Evolutionary conservation across 1,140 invertebrate species (phyloP).

Genomic region (Drosophila kanapiae): DNA sequence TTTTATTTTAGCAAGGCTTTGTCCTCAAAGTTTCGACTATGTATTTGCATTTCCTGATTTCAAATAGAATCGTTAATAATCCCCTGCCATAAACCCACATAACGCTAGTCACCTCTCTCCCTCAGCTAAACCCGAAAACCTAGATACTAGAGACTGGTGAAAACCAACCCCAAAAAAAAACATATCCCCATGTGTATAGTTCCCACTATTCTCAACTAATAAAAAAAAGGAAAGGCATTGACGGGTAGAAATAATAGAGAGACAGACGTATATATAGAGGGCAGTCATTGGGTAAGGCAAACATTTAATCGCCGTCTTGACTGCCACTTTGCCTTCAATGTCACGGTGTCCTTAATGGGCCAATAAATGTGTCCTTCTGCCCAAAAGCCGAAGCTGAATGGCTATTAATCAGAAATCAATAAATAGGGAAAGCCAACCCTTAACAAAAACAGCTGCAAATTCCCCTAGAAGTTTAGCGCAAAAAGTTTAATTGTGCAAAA

Average conservation of each 20-base stretch:
- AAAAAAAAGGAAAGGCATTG: background rate
- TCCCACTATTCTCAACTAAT: constrained; percentile 7
- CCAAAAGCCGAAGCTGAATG: constrained; percentile 3
- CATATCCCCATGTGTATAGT: background rate
- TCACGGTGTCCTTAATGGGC: constrained; percentile 53
- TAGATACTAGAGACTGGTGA: constrained; percentile 1
- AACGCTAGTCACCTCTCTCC: background rate
- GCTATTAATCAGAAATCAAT: constrained; percentile 60
- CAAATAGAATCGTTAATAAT: background rate
- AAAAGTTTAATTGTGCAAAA: constrained; percentile 53
- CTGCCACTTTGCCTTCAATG: constrained; percentile 51
- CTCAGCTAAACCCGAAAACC: background rate
- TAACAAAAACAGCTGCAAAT: constrained; percentile 12
- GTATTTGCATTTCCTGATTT: too few relatives aligned
- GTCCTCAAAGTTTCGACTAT: too few relatives aligned
- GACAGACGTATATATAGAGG: background rate
- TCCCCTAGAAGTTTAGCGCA: constrained; percentile 15
- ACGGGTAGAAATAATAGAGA: background rate
- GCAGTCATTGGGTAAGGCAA: constrained; percentile 26
- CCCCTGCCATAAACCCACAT: background rate
- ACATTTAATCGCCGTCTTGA: constrained; percentile 50
- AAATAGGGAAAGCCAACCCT: constrained; percentile 11
- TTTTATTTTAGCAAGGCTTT: too few relatives aligned
- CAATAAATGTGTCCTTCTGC: constrained; percentile 48
- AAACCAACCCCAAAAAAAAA: constrained; percentile 3